Evolutionary conservation across 2,113 vertebrate genomes (phyloP).

Genomic region (Triplophysa dalaica): DNA sequence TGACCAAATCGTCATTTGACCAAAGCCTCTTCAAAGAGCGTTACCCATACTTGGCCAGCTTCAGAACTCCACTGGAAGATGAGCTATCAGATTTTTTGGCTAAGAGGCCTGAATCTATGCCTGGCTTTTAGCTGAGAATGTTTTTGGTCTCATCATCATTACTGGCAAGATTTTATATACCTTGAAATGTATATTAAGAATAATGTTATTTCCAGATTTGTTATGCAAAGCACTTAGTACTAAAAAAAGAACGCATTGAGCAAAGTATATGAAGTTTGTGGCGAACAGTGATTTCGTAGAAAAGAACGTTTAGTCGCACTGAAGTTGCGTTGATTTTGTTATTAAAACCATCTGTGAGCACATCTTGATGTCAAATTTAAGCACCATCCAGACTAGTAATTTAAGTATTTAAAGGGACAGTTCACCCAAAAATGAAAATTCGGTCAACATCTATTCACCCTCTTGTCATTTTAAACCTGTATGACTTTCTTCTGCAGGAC

Average conservation of each 20-base stretch:
- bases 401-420: too few relatives aligned
- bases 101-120: slow-evolving; percentile 31
- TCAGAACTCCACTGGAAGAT: slow-evolving; percentile 50
- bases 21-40: slow-evolving; percentile 63
- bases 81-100: slow-evolving; percentile 26
- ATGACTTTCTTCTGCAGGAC: too few relatives aligned
- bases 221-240: slow-evolving; percentile 35
- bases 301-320: slow-evolving; percentile 53
- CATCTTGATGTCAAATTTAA: slow-evolving; percentile 42
- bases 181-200: slow-evolving; percentile 55
- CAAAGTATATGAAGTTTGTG: slow-evolving; percentile 17
- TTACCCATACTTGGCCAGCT: slow-evolving; percentile 47
- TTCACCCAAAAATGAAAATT: too few relatives aligned
- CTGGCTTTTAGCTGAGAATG: slow-evolving; percentile 33
- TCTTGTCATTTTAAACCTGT: too few relatives aligned
- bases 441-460: too few relatives aligned
- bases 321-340: slow-evolving; percentile 58
- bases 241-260: slow-evolving; percentile 43
- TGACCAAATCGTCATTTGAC: slow-evolving; percentile 55
- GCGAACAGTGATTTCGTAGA: slow-evolving; percentile 46
- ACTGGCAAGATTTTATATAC: slow-evolving; percentile 49
- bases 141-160: slow-evolving; percentile 45
- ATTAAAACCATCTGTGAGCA: slow-evolving; percentile 59
- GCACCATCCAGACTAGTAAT: slow-evolving; percentile 36
- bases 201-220: slow-evolving; percentile 57